Conservation (phyloP, 23 tunicate genomes). For the Phallusia fumigata region DNA sequence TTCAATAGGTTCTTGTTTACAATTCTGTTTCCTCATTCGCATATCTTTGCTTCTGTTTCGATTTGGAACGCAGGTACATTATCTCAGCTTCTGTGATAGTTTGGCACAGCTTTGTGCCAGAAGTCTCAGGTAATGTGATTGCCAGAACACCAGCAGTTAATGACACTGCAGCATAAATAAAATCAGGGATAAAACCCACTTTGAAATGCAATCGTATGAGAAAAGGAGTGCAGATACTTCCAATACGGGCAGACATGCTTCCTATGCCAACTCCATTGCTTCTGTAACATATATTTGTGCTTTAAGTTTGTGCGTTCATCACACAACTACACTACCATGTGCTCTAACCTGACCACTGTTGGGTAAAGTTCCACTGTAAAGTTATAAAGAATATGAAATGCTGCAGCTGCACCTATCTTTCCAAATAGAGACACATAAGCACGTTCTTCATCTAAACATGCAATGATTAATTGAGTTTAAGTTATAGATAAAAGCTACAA, state of each 20-base stretch:
- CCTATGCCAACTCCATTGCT: slow-evolving; percentile 54
- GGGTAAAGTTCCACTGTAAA: slow-evolving; percentile 17
- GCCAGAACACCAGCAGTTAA: slow-evolving; percentile 38
- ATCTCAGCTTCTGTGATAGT: slow-evolving; percentile 38
- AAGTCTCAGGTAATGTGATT: slow-evolving; percentile 30
- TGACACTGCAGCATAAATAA: slow-evolving; percentile 25
- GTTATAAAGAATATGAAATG: slow-evolving; percentile 14
- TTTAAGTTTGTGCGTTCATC: too few relatives aligned
- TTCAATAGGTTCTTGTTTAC: too few relatives aligned
- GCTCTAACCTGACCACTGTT: not conserved
- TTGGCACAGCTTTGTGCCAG: slow-evolving; percentile 19
- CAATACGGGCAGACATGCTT: slow-evolving; percentile 52
- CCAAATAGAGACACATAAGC: slow-evolving; percentile 1
- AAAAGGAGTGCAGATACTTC: slow-evolving; percentile 45
- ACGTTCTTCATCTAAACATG: not conserved
- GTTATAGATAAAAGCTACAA: too few relatives aligned
- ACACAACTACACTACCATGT: too few relatives aligned
- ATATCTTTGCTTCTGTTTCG: not conserved
- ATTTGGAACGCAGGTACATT: slow-evolving; percentile 1
- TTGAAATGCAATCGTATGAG: slow-evolving; percentile 17
- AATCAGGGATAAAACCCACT: slow-evolving; percentile 27
- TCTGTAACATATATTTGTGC: slow-evolving; percentile 32
- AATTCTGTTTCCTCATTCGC: too few relatives aligned
- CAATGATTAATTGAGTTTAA: not conserved
- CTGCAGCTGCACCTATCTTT: slow-evolving; percentile 12